Evolutionary conservation across 2,797 vertebrate genomes (phyloP).

Genomic region (Cryptoblepharus egeriae): DNA sequence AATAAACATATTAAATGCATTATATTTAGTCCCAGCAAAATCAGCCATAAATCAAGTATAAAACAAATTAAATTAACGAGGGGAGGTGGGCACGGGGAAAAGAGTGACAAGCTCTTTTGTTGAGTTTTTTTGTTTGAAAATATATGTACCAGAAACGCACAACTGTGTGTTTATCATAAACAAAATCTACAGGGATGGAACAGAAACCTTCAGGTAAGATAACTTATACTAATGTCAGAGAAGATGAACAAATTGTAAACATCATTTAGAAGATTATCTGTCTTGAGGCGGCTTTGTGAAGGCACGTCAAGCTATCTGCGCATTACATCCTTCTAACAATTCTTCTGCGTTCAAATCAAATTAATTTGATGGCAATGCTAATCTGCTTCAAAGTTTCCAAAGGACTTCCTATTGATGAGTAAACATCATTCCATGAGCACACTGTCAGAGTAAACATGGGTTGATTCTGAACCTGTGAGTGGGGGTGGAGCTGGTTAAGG

Average conservation of each 20-base stretch:
- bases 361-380: background rate
- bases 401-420: background rate
- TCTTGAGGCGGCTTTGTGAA: background rate
- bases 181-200: background rate
- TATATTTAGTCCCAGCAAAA: background rate
- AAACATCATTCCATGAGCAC: background rate
- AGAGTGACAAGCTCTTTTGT: background rate
- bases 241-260: background rate
- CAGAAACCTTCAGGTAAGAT: background rate
- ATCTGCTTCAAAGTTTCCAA: background rate
- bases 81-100: accelerated
- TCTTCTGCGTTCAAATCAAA: background rate
- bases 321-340: background rate
- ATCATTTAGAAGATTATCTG: constrained; percentile 5
- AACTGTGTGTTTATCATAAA: background rate
- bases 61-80: background rate
- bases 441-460: background rate
- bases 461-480: no score
- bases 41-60: background rate
- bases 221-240: background rate
- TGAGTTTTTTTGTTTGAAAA: background rate
- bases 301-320: background rate
- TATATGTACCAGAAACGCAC: background rate
- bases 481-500: no score
- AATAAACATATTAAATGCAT: no score